Evolutionary conservation across 2,113 vertebrate genomes (phyloP).

Genomic region (Calyptommatus sinebrachiatus): DNA sequence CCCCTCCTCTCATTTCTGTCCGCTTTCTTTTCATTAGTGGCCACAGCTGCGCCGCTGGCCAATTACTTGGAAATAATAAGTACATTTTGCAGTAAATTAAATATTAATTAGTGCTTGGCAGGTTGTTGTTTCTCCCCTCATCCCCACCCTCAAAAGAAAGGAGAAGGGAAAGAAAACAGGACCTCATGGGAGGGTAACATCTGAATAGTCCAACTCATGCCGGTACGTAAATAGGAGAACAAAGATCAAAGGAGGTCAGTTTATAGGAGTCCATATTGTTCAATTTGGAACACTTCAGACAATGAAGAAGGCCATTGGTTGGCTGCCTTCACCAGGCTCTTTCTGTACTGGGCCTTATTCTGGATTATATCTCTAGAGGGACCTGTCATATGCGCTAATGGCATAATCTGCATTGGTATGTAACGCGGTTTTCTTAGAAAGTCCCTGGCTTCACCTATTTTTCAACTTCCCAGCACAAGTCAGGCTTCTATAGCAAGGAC

Average conservation of each 20-base stretch:
- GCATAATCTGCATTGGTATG: no score
- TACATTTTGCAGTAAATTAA: slow-evolving; percentile 78
- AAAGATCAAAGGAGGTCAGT: background rate
- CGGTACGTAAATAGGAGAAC: background rate
- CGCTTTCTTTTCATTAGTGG: slow-evolving; percentile 68
- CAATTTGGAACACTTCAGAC: background rate
- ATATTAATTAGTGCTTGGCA: slow-evolving; percentile 74
- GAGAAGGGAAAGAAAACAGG: background rate
- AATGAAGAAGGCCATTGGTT: background rate
- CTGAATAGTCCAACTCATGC: background rate
- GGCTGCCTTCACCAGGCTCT: background rate
- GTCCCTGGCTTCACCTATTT: no score
- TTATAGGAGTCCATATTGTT: background rate
- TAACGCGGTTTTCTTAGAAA: no score
- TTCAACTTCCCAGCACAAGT: no score
- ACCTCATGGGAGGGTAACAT: background rate
- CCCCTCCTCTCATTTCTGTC: slow-evolving; percentile 41
- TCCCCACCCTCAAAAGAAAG: slow-evolving; percentile 21
- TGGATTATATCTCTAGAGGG: no score
- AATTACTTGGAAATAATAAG: slow-evolving; percentile 75
- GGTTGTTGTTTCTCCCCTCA: slow-evolving; percentile 35
- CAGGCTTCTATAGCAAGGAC: no score
- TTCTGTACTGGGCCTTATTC: no score
- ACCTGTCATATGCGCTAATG: no score
- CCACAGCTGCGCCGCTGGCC: slow-evolving; percentile 70